These are phyloP conservation scores for Philopotamus ludificatus DNA, from an alignment of 1,140 invertebrate species.

Conservation along the genomic window DNA sequence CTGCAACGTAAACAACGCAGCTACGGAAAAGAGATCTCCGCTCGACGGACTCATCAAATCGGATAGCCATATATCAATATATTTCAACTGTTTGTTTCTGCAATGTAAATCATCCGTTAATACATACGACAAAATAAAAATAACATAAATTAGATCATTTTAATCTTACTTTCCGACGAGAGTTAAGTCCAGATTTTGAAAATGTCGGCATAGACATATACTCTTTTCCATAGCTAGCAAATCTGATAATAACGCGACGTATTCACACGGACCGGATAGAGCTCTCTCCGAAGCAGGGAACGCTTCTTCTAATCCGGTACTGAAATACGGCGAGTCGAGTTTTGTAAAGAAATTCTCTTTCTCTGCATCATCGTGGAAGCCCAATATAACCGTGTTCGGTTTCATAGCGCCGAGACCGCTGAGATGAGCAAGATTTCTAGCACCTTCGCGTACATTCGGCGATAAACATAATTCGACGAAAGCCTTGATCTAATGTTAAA, in stretches of 20 bases:
- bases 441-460: constrained; percentile 78
- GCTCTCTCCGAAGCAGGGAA: constrained; percentile 38
- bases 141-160: too few relatives aligned
- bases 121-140: too few relatives aligned
- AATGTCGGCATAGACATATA: constrained; percentile 89
- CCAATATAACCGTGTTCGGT: constrained; percentile 91
- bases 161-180: constrained; percentile 65
- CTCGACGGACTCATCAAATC: constrained; percentile 79
- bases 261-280: constrained; percentile 61
- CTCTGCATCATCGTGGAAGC: constrained; percentile 80
- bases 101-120: too few relatives aligned
- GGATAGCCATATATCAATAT: constrained; percentile 97
- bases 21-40: constrained; percentile 79
- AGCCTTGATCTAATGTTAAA: constrained; percentile 80
- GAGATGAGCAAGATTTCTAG: constrained; percentile 88
- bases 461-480: constrained; percentile 95
- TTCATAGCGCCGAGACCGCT: constrained; percentile 98
- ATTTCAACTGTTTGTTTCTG: constrained; percentile 64
- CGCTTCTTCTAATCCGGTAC: constrained; percentile 28
- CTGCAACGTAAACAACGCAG: constrained; percentile 93
- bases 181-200: constrained; percentile 77
- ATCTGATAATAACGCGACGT: constrained; percentile 86
- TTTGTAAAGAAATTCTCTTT: constrained; percentile 73
- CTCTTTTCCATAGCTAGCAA: constrained; percentile 92
- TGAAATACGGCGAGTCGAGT: constrained; percentile 30